Evolutionary conservation across 2,888 invertebrate species (phyloP).

Genomic region (Tenthredo notha): DNA sequence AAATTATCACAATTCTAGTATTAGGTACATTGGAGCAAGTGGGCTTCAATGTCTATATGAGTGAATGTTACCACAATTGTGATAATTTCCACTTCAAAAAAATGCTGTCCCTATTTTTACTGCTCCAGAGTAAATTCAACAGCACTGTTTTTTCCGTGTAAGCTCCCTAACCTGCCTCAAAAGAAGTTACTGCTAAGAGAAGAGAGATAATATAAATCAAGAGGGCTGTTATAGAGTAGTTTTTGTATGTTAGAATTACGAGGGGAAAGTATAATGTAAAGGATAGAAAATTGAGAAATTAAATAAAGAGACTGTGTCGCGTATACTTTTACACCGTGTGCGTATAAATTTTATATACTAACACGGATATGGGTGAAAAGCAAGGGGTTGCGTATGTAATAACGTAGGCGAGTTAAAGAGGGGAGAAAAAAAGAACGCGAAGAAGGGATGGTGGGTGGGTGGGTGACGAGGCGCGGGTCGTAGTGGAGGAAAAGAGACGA

Average conservation of each 20-base stretch:
- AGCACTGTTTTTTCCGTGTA: too few species aligned
- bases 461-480: background rate
- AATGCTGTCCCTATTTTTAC: too few species aligned
- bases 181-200: constrained; percentile 62
- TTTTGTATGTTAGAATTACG: background rate
- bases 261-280: background rate
- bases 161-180: constrained; percentile 71
- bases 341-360: background rate
- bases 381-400: constrained; percentile 32
- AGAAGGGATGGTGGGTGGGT: constrained; percentile 36
- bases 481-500: background rate
- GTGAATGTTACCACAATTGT: too few species aligned
- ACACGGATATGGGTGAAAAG: constrained; percentile 18
- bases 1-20: too few species aligned
- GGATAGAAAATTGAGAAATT: background rate
- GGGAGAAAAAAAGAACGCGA: constrained; percentile 31
- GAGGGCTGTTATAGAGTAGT: constrained; percentile 55
- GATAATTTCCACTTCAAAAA: too few species aligned
- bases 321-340: background rate
- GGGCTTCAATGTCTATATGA: too few species aligned
- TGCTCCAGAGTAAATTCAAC: too few species aligned
- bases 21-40: too few species aligned
- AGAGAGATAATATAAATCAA: constrained; percentile 45
- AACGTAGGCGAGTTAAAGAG: constrained; percentile 28
- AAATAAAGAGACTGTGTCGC: background rate